Base-by-base conservation (phyloP, 2,113 vertebrate genomes). In the Rhynchomys soricoides region DNA sequence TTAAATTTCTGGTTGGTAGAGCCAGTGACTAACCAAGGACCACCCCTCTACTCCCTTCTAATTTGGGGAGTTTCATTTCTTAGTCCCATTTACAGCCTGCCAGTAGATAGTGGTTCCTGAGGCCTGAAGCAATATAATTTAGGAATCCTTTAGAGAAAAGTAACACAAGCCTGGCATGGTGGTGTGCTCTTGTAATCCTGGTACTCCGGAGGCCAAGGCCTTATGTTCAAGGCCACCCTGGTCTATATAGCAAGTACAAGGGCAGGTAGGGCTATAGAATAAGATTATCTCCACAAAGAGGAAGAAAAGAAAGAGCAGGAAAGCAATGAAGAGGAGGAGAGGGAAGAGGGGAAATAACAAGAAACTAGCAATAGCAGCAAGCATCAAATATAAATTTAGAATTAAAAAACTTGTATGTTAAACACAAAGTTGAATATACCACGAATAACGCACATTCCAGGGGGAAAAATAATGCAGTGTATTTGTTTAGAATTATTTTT, bases 131-230 rank as follows among this genome's bases (percentile, higher is more conserved):
- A 24, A 57, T n/a, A 68, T 10, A n/a, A 37, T 75, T 37, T 83
- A 68, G 62, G 64, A n/a, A 50, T 13, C 13, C 31, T 81, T 93
- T 62, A 89, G 59, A 89, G 71, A 29, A 91, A 93, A 86, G 89
- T n/a, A 62, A 57, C 45, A 37, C 3, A 62, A 86, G 5, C 34
- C 64, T 50, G 45, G 85, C 13, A 8, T 40, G 64, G 37, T 71
- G 34, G 12, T 16, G 45, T n/a, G 13, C 11, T 12, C 79, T 24
- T n/a, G 11, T 71, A 87, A 26, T 71, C 86, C 37, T 48, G 26
- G 48, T 52, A 70, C 64, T 55, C 66, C 55, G 86, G 48, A 71
- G 66, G 21, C 7, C 12, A 52, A 71, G 21, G 22, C 48, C 3
- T n/a, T 26, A 13, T n/a, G 6, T 87, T 66, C 59, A 66, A 86